Evolutionary conservation across 2,888 invertebrate genomes (phyloP).

Genomic region (Callimorpha dominula): DNA sequence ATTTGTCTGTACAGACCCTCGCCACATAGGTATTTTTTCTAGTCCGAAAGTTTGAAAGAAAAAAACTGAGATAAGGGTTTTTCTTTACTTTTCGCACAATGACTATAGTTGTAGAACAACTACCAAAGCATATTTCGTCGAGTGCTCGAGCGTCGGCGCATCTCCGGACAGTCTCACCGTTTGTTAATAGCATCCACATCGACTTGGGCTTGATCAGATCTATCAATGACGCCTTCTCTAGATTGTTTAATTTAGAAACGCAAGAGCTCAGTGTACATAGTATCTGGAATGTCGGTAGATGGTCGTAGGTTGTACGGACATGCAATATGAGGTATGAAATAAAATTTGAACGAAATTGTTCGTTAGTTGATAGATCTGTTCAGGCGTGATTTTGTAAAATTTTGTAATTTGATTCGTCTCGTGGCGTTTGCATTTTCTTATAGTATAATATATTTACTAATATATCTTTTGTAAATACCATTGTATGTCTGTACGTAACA

Average conservation of each 20-base stretch:
- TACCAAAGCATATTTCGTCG: not conserved
- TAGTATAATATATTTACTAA: conserved; percentile 24
- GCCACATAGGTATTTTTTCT: too few relatives aligned
- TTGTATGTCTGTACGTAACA: conserved; percentile 14
- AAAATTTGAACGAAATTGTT: not conserved
- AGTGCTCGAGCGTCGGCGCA: not conserved
- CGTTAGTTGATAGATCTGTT: conserved; percentile 5
- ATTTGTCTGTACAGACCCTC: not conserved
- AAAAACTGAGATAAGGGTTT: not conserved
- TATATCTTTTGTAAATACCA: conserved; percentile 44
- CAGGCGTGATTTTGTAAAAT: conserved; percentile 38
- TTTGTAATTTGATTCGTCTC: conserved; percentile 40
- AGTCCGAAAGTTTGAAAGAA: too few relatives aligned
- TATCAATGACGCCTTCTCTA: not conserved
- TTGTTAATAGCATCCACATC: conserved; percentile 24
- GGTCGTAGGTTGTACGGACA: not conserved
- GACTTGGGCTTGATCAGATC: conserved; percentile 7
- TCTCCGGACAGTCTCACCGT: conserved; percentile 12
- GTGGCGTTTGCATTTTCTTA: conserved; percentile 40
- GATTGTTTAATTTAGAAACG: not conserved
- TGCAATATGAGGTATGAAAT: not conserved
- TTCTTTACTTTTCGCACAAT: not conserved
- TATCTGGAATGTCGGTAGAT: not conserved
- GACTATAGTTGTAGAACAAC: conserved; percentile 1
- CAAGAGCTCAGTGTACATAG: not conserved